Evolutionary conservation across 1,140 invertebrate genomes (phyloP).

Genomic region (Scaptodrosophila lebanonensis): DNA sequence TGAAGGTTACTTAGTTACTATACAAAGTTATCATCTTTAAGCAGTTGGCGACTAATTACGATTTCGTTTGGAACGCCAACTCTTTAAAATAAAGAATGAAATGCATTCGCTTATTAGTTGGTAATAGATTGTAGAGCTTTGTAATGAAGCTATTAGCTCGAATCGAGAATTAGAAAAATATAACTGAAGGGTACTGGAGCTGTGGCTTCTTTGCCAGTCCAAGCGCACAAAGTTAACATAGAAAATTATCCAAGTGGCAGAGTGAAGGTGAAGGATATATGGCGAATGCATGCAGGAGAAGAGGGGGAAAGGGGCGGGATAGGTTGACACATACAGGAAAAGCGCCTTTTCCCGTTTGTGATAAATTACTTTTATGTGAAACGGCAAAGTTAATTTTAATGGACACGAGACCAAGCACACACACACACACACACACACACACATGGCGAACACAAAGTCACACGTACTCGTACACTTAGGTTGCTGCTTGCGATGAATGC

Average conservation of each 20-base stretch:
- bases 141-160: no score
- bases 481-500: slow-evolving; percentile 40
- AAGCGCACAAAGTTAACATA: slow-evolving; percentile 20
- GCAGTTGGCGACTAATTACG: no score
- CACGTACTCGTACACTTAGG: slow-evolving; percentile 21
- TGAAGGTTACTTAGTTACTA: no score
- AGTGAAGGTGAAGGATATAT: slow-evolving; percentile 56
- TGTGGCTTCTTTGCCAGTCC: slow-evolving; percentile 1
- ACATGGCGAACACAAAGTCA: slow-evolving; percentile 6
- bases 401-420: slow-evolving; percentile 70
- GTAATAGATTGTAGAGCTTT: no score
- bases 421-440: slow-evolving; percentile 2
- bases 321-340: slow-evolving; percentile 37
- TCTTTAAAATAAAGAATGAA: no score
- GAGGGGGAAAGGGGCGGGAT: slow-evolving; percentile 30
- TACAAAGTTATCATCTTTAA: no score
- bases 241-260: slow-evolving; percentile 24
- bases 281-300: slow-evolving; percentile 54
- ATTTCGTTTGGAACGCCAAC: no score
- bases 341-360: slow-evolving; percentile 53
- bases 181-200: no score
- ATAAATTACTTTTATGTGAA: slow-evolving; percentile 74
- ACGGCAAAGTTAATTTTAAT: slow-evolving; percentile 70
- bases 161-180: no score
- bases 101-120: no score